Percentiles rank a stretch among this genome's conserved stretches.
Conservation (phyloP, 2,113 vertebrate genomes). For the Antigone vipio region DNA sequence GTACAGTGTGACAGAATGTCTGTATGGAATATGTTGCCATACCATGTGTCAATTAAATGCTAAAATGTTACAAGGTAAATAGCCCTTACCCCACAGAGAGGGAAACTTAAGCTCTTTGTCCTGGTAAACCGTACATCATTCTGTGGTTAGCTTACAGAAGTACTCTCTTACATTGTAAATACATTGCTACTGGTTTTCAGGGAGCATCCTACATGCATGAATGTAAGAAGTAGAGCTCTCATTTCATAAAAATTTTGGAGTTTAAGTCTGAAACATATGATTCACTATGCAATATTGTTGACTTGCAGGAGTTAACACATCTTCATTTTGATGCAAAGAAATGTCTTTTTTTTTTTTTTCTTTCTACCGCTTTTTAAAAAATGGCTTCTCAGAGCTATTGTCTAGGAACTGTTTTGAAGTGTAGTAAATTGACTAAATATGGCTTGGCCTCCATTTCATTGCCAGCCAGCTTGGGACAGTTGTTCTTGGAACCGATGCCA, state of each 20-base stretch:
- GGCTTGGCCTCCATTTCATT: neutral
- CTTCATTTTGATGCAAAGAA: neutral
- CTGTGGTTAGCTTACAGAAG: neutral
- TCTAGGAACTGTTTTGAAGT: slow-evolving; percentile 15
- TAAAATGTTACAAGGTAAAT: neutral
- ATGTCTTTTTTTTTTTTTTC: neutral
- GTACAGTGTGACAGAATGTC: neutral
- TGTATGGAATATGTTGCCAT: neutral
- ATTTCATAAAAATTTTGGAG: neutral
- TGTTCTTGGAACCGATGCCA: slow-evolving; percentile 7
- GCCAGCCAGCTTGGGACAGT: neutral
- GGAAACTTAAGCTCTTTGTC: neutral
- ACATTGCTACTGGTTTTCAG: neutral
- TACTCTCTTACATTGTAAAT: neutral
- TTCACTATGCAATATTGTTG: neutral
- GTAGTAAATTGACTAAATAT: slow-evolving; percentile 17
- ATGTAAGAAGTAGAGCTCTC: neutral
- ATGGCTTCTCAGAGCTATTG: neutral
- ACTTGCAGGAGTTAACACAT: neutral
- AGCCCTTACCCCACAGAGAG: neutral
- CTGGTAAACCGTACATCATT: neutral
- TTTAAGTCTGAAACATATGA: neutral
- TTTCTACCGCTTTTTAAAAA: neutral
- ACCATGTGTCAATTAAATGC: neutral
- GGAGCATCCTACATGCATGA: neutral